Evolutionary conservation across 2,797 vertebrate genomes (phyloP), one percentile per base, ranked within the genome.

Genomic region (Apogon talboti): DNA sequence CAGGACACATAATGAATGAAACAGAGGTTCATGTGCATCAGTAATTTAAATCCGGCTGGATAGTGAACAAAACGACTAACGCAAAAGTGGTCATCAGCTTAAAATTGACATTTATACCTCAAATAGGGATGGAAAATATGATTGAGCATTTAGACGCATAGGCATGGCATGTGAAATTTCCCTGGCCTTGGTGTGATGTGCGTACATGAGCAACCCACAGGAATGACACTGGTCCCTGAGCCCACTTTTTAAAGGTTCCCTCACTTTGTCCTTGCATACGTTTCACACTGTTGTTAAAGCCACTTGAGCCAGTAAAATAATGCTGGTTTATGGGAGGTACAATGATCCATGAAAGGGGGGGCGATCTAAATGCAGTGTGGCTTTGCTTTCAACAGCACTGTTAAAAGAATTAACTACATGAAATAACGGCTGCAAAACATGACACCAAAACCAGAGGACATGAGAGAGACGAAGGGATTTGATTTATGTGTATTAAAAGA

Each of bases 351-450:
- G 66, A 70, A 80, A 71, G n/a, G 44, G 57, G 48, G 56, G 16
- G 52, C 45, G 52, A 55, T 54, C 57, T 65, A 44, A 67, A 57
- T 76, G 75, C 28, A 30, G 62, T 28, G 51, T 24, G 47, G 47
- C 42, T 86, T 72, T 81, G 85, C 79, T 86, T 84, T 85, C 43
- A 47, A 57, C 76, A 80, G 87, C 76, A 84, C 86, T 79, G 79
- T 70, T 79, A 77, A 67, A 68, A 69, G 82, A 87, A 83, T 88
- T 77, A 87, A 82, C 49, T 56, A 53, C 66, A 60, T 51, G 30
- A 35, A 61, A 72, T 85, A 85, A 88, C 85, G 75, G 49, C 81
- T 47, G 48, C 46, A 81, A 72, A 80, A 86, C 85, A 82, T 84
- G 81, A 89, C 88, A 89, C 81, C 75, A 71, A 74, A 83, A 66